Base-by-base conservation (phyloP, 2,888 invertebrate species). In the Drosophila eohydei region DNA sequence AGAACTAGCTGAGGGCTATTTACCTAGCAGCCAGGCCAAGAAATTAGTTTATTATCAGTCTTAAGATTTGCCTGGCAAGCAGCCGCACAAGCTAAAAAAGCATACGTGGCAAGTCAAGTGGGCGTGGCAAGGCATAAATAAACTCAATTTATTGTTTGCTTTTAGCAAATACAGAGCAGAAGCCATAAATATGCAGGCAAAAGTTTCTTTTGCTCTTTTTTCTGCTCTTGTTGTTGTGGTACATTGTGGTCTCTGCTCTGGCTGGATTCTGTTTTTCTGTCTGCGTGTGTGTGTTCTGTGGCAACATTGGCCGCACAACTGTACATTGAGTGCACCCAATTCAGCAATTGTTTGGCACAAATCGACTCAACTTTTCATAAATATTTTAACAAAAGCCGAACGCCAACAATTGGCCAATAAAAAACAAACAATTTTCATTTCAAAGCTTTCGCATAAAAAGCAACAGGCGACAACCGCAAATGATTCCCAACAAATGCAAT, bases 101-200 rank as follows among this genome's bases (percentile, higher is more conserved):
- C 12, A 40, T 36, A 28, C 6, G 41, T 38, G 16, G 2, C 4
- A 40, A 34, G 55, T 21, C n/a, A 40, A 67, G 43, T 62, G 59
- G 79, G 66, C 68, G 71, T 68, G 62, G 59, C 70, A 12, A 34
- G 40, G 61, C 62, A 78, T 69, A 75, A 71, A 82, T 57, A 74
- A 74, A 77, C 61, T 50, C 54, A 62, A 73, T 74, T 64, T 81
- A 80, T 75, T 75, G 66, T 80, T 64, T 64, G 68, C 71, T 73
- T 67, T 78, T 75, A 56, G 60, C 80, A 82, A 76, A 62, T 60
- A 71, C 57, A 67, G 46, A 69, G 63, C 57, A 62, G 76, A 78
- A 78, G 63, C 71, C 88, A 80, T 83, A 88, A 88, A 88, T 75
- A 82, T 80, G 78, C 82, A 77, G 74, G 67, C 50, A 71, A 78